Evolutionary conservation across 2,888 invertebrate genomes (phyloP).

Genomic region (Chrysolina americana): DNA sequence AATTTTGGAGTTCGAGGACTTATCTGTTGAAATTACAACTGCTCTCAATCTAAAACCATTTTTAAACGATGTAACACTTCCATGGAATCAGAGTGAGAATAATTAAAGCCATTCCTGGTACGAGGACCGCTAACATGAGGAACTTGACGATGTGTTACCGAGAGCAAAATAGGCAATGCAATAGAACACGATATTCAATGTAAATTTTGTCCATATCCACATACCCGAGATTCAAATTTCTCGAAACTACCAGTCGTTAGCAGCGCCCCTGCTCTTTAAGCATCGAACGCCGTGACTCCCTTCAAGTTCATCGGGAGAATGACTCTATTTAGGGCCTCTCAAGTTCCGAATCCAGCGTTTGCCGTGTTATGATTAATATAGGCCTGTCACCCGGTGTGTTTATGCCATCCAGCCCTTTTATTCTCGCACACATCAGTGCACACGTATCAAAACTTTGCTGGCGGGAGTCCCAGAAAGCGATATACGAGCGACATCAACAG

Average conservation of each 20-base stretch:
- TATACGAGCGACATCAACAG: constrained; percentile 26
- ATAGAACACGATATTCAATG: neutral
- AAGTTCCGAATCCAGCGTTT: constrained; percentile 57
- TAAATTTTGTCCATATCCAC: neutral
- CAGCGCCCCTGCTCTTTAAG: constrained; percentile 31
- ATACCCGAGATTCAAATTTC: neutral
- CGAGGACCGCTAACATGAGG: no score
- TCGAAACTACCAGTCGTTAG: neutral
- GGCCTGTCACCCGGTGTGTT: constrained; percentile 63
- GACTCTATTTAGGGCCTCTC: constrained; percentile 63
- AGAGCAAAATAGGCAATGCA: neutral
- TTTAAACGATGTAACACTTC: no score
- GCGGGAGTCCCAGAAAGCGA: constrained; percentile 58
- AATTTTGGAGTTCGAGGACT: no score
- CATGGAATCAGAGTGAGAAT: no score
- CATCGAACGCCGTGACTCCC: constrained; percentile 33
- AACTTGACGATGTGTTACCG: no score
- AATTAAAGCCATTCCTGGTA: no score
- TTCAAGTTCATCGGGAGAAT: constrained; percentile 47
- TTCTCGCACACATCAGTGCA: constrained; percentile 67
- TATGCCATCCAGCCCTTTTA: constrained; percentile 67
- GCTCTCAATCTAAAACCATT: no score
- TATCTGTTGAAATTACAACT: no score
- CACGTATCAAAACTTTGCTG: constrained; percentile 70
- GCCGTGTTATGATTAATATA: constrained; percentile 68